These are phyloP conservation scores for Aphelinus certus DNA, from an alignment of 1,140 invertebrate species.

Conservation along the genomic window DNA sequence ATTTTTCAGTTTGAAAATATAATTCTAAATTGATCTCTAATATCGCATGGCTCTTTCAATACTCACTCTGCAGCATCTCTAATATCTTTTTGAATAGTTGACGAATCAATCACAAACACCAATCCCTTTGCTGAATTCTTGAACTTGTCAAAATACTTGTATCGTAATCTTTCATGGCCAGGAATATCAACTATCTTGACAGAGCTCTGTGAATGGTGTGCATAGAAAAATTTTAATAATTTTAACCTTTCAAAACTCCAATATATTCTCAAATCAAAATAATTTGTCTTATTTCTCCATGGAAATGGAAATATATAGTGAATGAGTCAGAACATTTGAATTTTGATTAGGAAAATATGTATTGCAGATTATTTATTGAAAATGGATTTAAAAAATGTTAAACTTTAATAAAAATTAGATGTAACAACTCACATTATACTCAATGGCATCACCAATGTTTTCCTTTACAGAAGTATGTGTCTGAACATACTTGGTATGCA, in stretches of 20 bases:
- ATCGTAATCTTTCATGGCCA: slow-evolving; percentile 86
- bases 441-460: slow-evolving; percentile 77
- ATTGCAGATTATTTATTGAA: too few relatives aligned
- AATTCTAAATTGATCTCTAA: too few relatives aligned
- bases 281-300: too few relatives aligned
- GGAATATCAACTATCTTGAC: slow-evolving; percentile 84
- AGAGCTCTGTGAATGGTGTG: slow-evolving; percentile 65
- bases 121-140: slow-evolving; percentile 81
- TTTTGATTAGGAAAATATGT: too few relatives aligned
- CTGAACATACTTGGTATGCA: slow-evolving; percentile 75
- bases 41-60: slow-evolving; percentile 8
- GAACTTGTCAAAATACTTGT: slow-evolving; percentile 85
- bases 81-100: slow-evolving; percentile 85
- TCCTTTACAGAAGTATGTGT: slow-evolving; percentile 89
- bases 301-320: too few relatives aligned
- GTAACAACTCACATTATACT: slow-evolving; percentile 65
- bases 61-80: slow-evolving; percentile 93
- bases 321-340: too few relatives aligned
- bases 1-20: background rate
- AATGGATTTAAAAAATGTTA: background rate
- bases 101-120: slow-evolving; percentile 87
- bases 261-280: too few relatives aligned
- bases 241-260: background rate
- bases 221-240: slow-evolving; percentile 46
- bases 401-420: slow-evolving; percentile 8